Conservation (phyloP, 1,140 invertebrate species). For the Aphis gossypii region DNA sequence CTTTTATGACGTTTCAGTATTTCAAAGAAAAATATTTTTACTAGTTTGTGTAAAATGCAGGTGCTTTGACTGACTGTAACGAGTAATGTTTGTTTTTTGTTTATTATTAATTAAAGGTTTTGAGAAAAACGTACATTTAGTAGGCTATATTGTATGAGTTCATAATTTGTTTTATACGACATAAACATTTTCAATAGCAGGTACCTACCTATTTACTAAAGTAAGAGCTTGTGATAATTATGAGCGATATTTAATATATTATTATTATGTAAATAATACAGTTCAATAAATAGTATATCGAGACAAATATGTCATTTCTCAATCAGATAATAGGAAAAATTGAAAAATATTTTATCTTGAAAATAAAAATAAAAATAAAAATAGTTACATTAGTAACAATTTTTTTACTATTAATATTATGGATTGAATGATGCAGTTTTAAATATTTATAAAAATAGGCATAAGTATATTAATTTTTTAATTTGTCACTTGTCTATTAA, state of each 20-base stretch:
- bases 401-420: too few species aligned
- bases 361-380: too few species aligned
- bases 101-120: conserved; percentile 11
- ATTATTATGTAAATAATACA: not conserved
- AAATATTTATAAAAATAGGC: not conserved
- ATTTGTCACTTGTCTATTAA: not conserved
- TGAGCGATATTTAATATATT: not conserved
- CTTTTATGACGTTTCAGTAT: conserved; percentile 21
- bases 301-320: too few species aligned
- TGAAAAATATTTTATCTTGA: too few species aligned
- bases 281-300: not conserved
- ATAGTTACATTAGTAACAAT: too few species aligned
- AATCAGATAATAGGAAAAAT: too few species aligned
- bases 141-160: not conserved
- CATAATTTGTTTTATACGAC: not conserved
- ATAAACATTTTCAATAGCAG: not conserved
- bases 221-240: not conserved
- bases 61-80: not conserved
- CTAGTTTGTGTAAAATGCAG: not conserved
- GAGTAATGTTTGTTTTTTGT: not conserved
- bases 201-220: too few species aligned
- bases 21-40: not conserved
- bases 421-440: not conserved
- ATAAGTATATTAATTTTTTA: not conserved
- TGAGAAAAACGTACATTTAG: not conserved